These are phyloP conservation scores for Zaprionus ornatus DNA, from an alignment of 1,140 invertebrate genomes.

Conservation along the genomic window DNA sequence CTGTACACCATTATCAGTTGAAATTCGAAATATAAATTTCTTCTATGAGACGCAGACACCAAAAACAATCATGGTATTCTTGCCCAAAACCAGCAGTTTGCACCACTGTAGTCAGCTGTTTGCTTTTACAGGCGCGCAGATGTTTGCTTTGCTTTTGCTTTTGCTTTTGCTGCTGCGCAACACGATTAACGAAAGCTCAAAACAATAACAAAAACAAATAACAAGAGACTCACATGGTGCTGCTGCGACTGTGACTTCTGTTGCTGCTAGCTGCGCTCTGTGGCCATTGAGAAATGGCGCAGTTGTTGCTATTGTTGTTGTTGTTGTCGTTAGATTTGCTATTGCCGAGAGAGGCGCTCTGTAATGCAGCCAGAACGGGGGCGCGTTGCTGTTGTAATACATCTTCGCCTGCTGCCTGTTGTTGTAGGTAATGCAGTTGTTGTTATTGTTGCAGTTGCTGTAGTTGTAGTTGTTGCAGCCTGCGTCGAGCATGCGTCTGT, in stretches of 20 bases:
- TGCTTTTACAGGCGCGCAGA: conserved; percentile 44
- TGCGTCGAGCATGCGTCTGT: conserved; percentile 36
- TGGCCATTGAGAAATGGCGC: neutral
- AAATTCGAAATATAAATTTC: neutral
- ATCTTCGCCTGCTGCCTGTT: conserved; percentile 46
- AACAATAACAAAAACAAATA: conserved; percentile 45
- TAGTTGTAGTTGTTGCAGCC: conserved; percentile 19
- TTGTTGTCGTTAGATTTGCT: conserved; percentile 5
- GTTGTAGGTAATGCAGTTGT: conserved; percentile 6
- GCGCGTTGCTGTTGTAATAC: conserved; percentile 63
- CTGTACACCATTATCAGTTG: neutral
- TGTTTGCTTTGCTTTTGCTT: conserved; percentile 39
- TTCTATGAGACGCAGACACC: too few species aligned
- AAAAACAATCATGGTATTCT: neutral
- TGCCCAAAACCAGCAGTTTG: neutral
- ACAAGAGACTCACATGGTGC: conserved; percentile 63
- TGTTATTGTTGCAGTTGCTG: conserved; percentile 13
- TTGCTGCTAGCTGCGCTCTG: conserved; percentile 5
- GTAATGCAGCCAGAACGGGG: conserved; percentile 40
- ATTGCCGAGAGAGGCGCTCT: conserved; percentile 7
- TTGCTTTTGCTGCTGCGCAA: conserved; percentile 17
- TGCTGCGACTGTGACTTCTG: conserved; percentile 27
- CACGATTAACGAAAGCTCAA: conserved; percentile 34
- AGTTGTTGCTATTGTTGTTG: conserved; percentile 20
- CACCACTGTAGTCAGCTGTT: conserved; percentile 58